These are phyloP conservation scores for Chunga burmeisteri DNA, from an alignment of 2,113 vertebrate species.

Conservation along the genomic window DNA sequence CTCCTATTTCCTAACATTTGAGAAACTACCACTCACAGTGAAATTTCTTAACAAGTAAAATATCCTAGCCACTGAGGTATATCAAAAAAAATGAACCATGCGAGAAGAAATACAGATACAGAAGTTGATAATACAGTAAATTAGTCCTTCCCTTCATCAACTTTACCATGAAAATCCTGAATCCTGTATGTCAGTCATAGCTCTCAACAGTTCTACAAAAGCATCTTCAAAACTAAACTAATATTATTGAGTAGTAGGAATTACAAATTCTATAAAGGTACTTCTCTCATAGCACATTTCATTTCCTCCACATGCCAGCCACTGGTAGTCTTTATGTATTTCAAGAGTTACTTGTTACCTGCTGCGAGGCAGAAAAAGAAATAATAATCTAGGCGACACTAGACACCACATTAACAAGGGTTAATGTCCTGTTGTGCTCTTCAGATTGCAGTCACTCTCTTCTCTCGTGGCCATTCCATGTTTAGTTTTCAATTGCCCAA, in stretches of 20 bases:
- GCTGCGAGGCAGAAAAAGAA: background rate
- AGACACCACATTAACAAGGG: too few species aligned
- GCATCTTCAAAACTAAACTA: background rate
- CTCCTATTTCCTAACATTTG: background rate
- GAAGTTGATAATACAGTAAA: background rate
- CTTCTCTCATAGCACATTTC: background rate
- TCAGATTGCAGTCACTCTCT: background rate
- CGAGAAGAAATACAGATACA: background rate
- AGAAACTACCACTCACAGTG: background rate
- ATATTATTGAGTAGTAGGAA: background rate
- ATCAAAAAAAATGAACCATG: background rate
- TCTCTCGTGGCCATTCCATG: background rate
- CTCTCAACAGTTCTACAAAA: background rate
- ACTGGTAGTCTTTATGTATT: background rate
- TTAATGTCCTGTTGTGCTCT: background rate
- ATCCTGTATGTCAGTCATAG: background rate
- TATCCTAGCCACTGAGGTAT: background rate
- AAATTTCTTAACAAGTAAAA: background rate
- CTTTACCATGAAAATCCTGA: background rate
- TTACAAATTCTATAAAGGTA: background rate
- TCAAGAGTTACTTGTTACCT: background rate
- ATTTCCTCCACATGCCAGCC: background rate
- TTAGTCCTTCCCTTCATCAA: background rate
- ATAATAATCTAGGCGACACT: background rate
- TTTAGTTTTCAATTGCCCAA: background rate